Percentiles rank a stretch among this genome's conserved stretches.
These are phyloP conservation scores for Condylura cristata DNA, from an alignment of 2,113 vertebrate species.

Conservation along the genomic window DNA sequence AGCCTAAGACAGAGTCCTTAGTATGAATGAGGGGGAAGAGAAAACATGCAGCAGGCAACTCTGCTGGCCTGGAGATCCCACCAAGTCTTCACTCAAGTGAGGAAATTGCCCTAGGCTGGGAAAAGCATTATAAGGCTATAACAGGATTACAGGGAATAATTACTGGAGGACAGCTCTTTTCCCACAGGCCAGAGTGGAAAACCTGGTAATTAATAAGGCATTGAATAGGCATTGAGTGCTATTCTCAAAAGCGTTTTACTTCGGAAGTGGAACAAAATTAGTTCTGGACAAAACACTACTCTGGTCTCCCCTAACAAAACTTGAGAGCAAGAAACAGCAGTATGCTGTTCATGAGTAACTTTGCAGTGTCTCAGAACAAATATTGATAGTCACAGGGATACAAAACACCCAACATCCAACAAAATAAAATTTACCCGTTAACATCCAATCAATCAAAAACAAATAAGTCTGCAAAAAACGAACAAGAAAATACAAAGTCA, in stretches of 20 bases:
- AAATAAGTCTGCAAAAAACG: background rate
- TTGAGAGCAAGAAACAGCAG: background rate
- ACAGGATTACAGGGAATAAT: background rate
- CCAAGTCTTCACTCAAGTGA: background rate
- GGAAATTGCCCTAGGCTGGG: background rate
- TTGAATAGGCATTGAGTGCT: background rate
- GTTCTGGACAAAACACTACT: background rate
- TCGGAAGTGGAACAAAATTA: background rate
- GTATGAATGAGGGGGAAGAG: background rate
- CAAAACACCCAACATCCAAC: background rate
- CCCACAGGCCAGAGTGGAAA: background rate
- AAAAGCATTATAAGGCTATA: background rate
- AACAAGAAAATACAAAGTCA: background rate
- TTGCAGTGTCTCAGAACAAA: background rate
- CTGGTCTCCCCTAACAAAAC: slow-evolving; percentile 13
- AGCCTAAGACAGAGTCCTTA: background rate
- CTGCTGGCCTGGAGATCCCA: background rate
- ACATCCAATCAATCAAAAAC: background rate
- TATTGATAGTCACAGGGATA: background rate
- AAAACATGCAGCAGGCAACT: background rate
- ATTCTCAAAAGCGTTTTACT: background rate
- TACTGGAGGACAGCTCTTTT: background rate
- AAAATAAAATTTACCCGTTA: background rate
- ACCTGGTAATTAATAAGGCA: background rate
- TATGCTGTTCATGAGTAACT: background rate